phyloP scores from a whole-genome alignment of 2,888 invertebrate species.

The Malthinus seriepunctatus region DNA sequence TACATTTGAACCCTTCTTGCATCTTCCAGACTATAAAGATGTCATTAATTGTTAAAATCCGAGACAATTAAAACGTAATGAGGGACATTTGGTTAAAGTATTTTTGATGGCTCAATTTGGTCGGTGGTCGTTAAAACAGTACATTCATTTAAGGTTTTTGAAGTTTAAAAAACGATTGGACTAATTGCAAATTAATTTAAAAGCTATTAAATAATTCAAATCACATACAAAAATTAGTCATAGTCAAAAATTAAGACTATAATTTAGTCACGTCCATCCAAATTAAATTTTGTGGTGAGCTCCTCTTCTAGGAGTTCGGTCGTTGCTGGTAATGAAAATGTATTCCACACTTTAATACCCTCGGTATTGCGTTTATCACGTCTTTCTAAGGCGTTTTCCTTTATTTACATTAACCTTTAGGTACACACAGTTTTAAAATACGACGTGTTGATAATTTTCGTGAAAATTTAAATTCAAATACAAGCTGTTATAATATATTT shows the following conservation, averaged over 20 bases:
- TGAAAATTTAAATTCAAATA: background rate
- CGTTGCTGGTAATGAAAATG: constrained; percentile 27
- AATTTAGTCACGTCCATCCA: constrained; percentile 48
- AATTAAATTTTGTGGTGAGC: constrained; percentile 49
- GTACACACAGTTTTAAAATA: background rate
- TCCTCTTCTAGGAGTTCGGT: constrained; percentile 21
- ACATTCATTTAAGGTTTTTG: no score
- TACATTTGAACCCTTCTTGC: no score
- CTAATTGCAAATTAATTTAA: no score
- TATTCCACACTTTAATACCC: constrained; percentile 14
- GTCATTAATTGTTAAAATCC: no score
- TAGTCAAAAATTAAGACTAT: constrained; percentile 36
- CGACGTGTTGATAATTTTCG: constrained; percentile 5
- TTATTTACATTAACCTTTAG: background rate
- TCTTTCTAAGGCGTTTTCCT: background rate
- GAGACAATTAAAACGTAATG: no score
- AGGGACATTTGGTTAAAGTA: no score
- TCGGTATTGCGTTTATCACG: constrained; percentile 1
- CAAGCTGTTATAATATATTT: constrained; percentile 33
- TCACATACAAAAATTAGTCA: constrained; percentile 29
- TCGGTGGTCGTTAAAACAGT: no score
- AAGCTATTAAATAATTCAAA: no score
- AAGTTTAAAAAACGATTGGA: no score
- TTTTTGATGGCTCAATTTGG: no score
- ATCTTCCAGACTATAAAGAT: no score